phyloP scores from a whole-genome alignment of 2,797 vertebrate genomes.

The Echiichthys vipera region DNA sequence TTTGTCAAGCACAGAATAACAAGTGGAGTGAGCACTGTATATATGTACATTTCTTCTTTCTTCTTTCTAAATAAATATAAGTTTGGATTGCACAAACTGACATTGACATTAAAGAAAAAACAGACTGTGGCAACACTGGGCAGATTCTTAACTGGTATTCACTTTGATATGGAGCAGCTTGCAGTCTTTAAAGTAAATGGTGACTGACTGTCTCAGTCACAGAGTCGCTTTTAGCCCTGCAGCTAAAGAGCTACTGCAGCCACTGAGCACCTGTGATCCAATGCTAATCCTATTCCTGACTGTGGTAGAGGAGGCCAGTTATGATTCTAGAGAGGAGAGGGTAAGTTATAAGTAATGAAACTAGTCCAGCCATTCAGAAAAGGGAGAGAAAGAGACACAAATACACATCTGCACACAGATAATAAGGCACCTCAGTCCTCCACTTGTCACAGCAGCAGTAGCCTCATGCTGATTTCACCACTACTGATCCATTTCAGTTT shows the following conservation, averaged over 20 bases:
- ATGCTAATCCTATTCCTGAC: constrained; percentile 49
- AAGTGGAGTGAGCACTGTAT: constrained; percentile 23
- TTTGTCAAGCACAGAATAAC: constrained; percentile 54
- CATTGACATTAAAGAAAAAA: constrained; percentile 37
- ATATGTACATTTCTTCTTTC: constrained; percentile 17
- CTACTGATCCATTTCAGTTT: constrained; percentile 55
- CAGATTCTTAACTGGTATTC: constrained; percentile 17
- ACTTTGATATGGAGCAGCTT: constrained; percentile 36
- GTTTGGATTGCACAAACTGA: constrained; percentile 20
- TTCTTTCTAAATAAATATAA: too few relatives aligned
- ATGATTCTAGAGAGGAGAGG: constrained; percentile 26
- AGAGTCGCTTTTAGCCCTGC: constrained; percentile 22
- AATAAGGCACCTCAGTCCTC: constrained; percentile 52
- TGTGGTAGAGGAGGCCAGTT: constrained; percentile 26
- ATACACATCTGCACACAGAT: constrained; percentile 28
- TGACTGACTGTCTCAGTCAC: constrained; percentile 46
- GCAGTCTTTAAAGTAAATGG: constrained; percentile 52
- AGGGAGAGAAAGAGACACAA: constrained; percentile 15
- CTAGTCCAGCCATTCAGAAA: constrained; percentile 15
- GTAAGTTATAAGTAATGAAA: constrained; percentile 52
- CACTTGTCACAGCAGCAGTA: constrained; percentile 49
- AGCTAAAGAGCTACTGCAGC: constrained; percentile 41
- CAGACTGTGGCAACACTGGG: not conserved
- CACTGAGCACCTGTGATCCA: constrained; percentile 48
- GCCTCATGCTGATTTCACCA: constrained; percentile 48